Evolutionary conservation across 92 coral and sea anemone genomes (phyloP).

Genomic region (Phenganax stokvisi): DNA sequence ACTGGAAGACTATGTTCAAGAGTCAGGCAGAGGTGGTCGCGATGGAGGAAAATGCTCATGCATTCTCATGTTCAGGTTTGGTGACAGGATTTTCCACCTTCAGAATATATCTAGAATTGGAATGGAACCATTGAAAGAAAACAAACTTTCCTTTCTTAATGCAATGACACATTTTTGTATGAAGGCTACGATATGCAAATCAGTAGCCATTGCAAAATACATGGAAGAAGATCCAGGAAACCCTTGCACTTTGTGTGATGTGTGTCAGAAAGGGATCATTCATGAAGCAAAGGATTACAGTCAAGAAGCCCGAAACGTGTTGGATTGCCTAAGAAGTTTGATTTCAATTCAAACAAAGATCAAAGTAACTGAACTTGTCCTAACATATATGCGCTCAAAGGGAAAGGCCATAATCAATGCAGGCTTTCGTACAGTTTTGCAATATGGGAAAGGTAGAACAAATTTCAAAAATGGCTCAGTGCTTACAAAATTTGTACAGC

Average conservation of each 20-base stretch:
- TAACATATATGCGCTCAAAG: conserved; percentile 48
- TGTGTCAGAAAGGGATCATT: conserved; percentile 32
- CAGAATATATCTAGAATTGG: conserved; percentile 13
- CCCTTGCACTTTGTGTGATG: conserved; percentile 33
- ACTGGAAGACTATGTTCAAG: conserved; percentile 29
- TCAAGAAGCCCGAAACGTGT: conserved; percentile 28
- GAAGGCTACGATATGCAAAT: conserved; percentile 28
- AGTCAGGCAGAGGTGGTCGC: conserved; percentile 35
- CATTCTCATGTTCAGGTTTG: conserved; percentile 30
- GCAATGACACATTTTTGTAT: conserved; percentile 37
- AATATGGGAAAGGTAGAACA: conserved; percentile 45
- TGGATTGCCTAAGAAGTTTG: conserved; percentile 28
- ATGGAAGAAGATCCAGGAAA: conserved; percentile 41
- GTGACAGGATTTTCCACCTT: conserved; percentile 28
- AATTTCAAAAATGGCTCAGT: conserved; percentile 26
- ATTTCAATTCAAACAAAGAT: conserved; percentile 24
- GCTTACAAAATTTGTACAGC: conserved; percentile 42
- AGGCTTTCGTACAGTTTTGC: conserved; percentile 35
- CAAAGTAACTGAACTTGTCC: conserved; percentile 36
- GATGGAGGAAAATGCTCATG: conserved; percentile 34
- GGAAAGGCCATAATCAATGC: conserved; percentile 27
- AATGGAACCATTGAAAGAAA: neutral
- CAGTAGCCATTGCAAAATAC: conserved; percentile 32
- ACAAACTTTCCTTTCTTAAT: conserved; percentile 30
- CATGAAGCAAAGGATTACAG: conserved; percentile 33